Evolutionary conservation across 2,888 invertebrate genomes (phyloP).

Genomic region (Tetranychus piercei): DNA sequence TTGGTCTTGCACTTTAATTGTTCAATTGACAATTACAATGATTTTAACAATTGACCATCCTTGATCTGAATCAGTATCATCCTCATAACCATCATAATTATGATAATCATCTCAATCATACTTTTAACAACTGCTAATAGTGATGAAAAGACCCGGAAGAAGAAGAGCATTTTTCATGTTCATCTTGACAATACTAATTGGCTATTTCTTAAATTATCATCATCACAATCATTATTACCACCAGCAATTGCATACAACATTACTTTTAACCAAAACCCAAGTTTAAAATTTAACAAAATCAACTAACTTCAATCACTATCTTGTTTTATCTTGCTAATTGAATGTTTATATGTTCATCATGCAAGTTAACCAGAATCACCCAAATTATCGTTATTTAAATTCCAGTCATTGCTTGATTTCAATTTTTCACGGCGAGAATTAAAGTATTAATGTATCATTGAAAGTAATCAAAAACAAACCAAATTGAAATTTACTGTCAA

Average conservation of each 20-base stretch:
- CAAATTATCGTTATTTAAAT: no score
- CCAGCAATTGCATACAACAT: neutral
- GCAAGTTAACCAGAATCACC: no score
- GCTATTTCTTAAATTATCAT: neutral
- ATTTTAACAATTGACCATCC: neutral
- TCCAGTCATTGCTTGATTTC: no score
- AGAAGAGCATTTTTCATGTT: neutral
- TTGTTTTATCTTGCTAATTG: no score
- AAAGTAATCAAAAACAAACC: neutral
- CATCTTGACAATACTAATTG: neutral
- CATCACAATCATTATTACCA: neutral
- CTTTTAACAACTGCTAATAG: neutral
- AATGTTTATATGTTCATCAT: no score
- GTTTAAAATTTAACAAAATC: no score
- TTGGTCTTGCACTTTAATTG: neutral
- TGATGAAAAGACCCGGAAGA: neutral
- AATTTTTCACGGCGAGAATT: no score
- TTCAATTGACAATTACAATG: neutral
- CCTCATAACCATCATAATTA: neutral
- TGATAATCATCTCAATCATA: neutral
- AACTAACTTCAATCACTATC: no score
- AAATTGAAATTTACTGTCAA: neutral
- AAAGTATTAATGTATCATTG: no score
- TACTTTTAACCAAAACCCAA: no score
- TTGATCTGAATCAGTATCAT: neutral